phyloP scores from a whole-genome alignment of 2,113 vertebrate species.

The Prochilodus magdalenae region DNA sequence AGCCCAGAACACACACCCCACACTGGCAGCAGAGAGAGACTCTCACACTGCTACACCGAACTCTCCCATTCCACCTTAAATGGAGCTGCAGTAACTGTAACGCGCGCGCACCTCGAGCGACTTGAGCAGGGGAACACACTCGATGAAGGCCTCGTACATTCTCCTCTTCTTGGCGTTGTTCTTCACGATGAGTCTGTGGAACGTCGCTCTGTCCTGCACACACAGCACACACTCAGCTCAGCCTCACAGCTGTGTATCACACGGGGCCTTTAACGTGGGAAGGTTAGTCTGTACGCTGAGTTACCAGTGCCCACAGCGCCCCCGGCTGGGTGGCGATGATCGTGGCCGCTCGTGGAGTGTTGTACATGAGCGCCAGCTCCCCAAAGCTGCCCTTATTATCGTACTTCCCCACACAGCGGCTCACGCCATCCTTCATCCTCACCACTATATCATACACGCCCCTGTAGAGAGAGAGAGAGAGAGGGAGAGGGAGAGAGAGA shows the following conservation, averaged over 20 bases:
- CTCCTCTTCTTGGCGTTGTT: constrained; percentile 95
- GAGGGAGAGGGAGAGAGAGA: too few relatives aligned
- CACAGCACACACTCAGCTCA: background rate
- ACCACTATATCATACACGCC: constrained; percentile 92
- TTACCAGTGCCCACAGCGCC: constrained; percentile 94
- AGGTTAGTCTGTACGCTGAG: constrained; percentile 12
- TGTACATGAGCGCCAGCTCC: constrained; percentile 97
- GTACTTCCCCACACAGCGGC: constrained; percentile 87
- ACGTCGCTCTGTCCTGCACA: constrained; percentile 90
- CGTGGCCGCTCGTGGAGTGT: constrained; percentile 93
- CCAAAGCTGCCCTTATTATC: constrained; percentile 95
- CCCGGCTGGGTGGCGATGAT: constrained; percentile 90
- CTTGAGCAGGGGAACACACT: constrained; percentile 91
- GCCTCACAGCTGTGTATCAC: too few relatives aligned
- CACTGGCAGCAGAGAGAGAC: too few relatives aligned
- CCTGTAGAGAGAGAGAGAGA: constrained; percentile 66
- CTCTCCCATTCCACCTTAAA: too few relatives aligned
- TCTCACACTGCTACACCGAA: too few relatives aligned
- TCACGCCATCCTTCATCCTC: constrained; percentile 78
- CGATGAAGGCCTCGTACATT: constrained; percentile 91
- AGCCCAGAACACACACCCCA: too few relatives aligned
- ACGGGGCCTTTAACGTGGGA: too few relatives aligned
- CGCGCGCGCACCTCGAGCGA: constrained; percentile 91
- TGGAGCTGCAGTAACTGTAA: too few relatives aligned
- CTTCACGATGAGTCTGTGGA: constrained; percentile 94